A percentile compares a stretch with the other conserved stretches of the same genome.
phyloP scores from a whole-genome alignment of 1,140 invertebrate genomes.

The Gerris buenoi region DNA sequence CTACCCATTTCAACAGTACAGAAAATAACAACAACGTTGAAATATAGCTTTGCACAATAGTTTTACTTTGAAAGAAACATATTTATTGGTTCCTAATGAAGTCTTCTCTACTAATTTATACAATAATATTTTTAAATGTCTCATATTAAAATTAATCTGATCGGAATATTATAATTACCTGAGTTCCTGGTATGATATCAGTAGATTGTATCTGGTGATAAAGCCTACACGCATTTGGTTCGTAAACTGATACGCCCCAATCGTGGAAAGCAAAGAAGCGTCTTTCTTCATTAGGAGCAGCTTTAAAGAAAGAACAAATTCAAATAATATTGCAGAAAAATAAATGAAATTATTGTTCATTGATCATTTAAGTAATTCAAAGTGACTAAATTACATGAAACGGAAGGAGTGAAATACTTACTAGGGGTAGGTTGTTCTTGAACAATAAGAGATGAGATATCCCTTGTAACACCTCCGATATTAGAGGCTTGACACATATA shows the following conservation, averaged over 20 bases:
- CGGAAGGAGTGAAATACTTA: constrained; percentile 29
- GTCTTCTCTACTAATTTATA: too few relatives aligned
- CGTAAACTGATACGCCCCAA: constrained; percentile 58
- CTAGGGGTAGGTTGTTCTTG: constrained; percentile 51
- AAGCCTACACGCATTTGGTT: constrained; percentile 53
- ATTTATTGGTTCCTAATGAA: too few relatives aligned
- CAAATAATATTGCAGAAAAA: constrained; percentile 10
- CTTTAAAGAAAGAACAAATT: constrained; percentile 33
- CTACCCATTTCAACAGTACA: too few relatives aligned
- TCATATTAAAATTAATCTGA: too few relatives aligned
- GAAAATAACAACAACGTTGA: too few relatives aligned
- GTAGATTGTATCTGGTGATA: constrained; percentile 56
- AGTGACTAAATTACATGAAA: not conserved
- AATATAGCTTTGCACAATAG: too few relatives aligned
- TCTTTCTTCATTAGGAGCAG: constrained; percentile 42
- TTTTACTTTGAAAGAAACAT: too few relatives aligned
- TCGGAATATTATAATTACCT: too few relatives aligned
- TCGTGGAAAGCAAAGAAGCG: constrained; percentile 64
- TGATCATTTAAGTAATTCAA: not conserved
- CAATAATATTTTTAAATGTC: too few relatives aligned
- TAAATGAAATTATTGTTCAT: too few relatives aligned
- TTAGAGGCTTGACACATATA: constrained; percentile 64
- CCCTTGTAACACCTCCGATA: constrained; percentile 48
- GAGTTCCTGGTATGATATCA: constrained; percentile 58
- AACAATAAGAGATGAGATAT: constrained; percentile 53